Percentiles rank a stretch among this genome's conserved stretches.
Evolutionary conservation across 2,113 vertebrate species (phyloP).

Genomic region (Emydura subglobosa): DNA sequence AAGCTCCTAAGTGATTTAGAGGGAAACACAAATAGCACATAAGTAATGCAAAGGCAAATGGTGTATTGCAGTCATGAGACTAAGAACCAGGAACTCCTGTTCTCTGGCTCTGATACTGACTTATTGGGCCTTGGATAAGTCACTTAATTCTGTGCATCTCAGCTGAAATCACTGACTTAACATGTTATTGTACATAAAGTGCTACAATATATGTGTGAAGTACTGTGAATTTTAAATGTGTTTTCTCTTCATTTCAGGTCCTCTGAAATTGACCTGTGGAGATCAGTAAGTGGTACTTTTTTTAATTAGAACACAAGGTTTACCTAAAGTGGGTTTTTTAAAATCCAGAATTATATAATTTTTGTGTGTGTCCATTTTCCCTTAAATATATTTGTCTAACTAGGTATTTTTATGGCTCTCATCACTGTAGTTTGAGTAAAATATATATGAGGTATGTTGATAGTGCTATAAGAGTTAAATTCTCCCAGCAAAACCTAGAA

Average conservation of each 20-base stretch:
- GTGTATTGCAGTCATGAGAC: not conserved
- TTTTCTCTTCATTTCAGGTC: not conserved
- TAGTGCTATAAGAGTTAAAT: not conserved
- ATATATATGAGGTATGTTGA: not conserved
- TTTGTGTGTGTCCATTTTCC: not conserved
- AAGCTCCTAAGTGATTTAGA: not conserved
- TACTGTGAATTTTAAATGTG: not conserved
- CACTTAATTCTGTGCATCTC: not conserved
- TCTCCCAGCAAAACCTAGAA: not conserved
- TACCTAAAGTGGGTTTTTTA: not conserved
- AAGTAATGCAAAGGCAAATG: not conserved
- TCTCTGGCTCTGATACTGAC: not conserved
- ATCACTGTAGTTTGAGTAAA: not conserved
- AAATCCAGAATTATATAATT: not conserved
- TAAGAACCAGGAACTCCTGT: not conserved
- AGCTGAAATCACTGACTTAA: not conserved
- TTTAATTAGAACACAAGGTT: not conserved
- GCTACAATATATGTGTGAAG: not conserved
- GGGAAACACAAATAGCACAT: not conserved
- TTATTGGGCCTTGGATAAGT: not conserved
- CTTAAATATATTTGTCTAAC: not conserved
- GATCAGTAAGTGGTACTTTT: not conserved
- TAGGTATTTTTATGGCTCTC: not conserved
- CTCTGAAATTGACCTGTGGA: not conserved
- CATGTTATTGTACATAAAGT: not conserved